Evolutionary conservation across 92 coral and sea anemone genomes (phyloP).

Genomic region (Palythoa grandis): DNA sequence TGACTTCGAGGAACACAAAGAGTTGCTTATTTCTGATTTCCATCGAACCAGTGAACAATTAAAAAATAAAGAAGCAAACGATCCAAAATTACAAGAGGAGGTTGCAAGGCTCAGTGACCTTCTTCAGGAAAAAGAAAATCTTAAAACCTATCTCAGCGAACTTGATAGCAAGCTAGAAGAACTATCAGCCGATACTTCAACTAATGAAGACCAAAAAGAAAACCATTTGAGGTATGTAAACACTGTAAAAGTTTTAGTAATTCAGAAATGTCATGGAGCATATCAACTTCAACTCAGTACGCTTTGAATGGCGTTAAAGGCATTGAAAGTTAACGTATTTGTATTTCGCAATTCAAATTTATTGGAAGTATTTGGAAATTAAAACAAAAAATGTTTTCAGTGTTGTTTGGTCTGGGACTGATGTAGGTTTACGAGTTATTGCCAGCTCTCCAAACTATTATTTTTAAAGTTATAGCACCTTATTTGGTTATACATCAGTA

Average conservation of each 20-base stretch:
- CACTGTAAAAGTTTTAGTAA: neutral
- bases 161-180: conserved; percentile 58
- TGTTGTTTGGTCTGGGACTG: neutral
- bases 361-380: too few relatives aligned
- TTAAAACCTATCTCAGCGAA: conserved; percentile 64
- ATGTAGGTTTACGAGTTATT: too few relatives aligned
- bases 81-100: conserved; percentile 13
- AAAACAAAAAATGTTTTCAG: neutral
- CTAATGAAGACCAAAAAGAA: neutral
- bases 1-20: neutral
- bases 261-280: neutral
- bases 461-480: too few relatives aligned
- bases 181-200: conserved; percentile 13
- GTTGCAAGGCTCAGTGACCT: conserved; percentile 49
- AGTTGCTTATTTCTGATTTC: neutral
- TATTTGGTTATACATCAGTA: too few relatives aligned
- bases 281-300: too few relatives aligned
- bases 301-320: too few relatives aligned
- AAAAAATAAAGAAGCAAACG: neutral
- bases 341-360: too few relatives aligned
- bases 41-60: neutral
- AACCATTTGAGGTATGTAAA: conserved; percentile 11
- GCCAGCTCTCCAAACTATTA: too few relatives aligned
- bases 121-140: conserved; percentile 57
- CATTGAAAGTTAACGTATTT: too few relatives aligned